Evolutionary conservation across 2,797 vertebrate genomes (phyloP), one percentile per base, ranked within the genome.

Genomic region (Xenopus petersii): DNA sequence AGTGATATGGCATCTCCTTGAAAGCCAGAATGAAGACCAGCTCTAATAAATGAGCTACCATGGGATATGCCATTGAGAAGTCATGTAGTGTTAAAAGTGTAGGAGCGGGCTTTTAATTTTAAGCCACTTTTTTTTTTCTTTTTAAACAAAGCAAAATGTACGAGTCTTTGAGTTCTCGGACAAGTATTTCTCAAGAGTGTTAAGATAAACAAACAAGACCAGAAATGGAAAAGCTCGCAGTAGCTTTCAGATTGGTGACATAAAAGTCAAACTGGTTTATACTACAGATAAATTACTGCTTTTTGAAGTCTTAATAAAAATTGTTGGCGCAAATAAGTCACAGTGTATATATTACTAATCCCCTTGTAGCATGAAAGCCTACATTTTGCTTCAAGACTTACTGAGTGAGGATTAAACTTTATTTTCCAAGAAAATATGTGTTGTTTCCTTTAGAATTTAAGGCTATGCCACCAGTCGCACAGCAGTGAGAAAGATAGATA

Each of bases 271-370:
- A 30, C 59, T 65, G 33, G 71, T 78, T 78, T 78, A 78, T 33
- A 59, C 16, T 73, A 17, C 42, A 54, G 49, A 78, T 73, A 78
- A 78, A 78, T 68, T 56, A 69, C 55, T 42, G 67, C 60, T 78
- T 73, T 77, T 73, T 78, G 70, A 78, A 73, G 49, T 73, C 75
- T 73, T 69, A 55, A 78, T 73, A 78, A 73, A 73, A 73, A 69
- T 64, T 69, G 71, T 73, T 78, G 75, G 66, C 75, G 55, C 58
- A 70, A 78, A 73, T 68, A 69, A 59, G 10, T 21, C 24, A 9
- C 42, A 73, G 65, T 68, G 42, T 73, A 68, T 65, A 73, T 64
- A 78, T 49, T 59, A 58, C 36, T 78, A 78, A 78, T 78, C 75
- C 71, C 42, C 47, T 36, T 5, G 16, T 17, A 69, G 17, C 47